Evolutionary conservation across 2,113 vertebrate genomes (phyloP), one percentile per base, ranked within the genome.

Genomic region (Tachysurus vachellii): DNA sequence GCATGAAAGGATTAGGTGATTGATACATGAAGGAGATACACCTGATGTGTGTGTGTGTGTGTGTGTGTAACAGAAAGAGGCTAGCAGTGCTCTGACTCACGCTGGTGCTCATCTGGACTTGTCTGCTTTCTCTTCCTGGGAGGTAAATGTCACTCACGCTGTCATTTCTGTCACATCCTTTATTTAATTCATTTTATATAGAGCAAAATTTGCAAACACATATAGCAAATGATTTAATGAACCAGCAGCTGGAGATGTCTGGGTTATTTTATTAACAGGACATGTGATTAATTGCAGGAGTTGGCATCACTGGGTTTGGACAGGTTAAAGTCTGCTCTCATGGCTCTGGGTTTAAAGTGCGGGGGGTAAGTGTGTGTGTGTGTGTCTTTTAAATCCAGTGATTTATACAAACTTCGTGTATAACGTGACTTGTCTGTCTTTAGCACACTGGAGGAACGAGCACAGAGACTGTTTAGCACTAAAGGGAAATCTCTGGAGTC

Each of bases 101-200:
- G 96, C 98, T 1, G 98, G 98, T 89, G 98, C 98, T 92, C 98
- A 99, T 92, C 92, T 99, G 93, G 98, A 99, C 91, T 96, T 99
- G n/a, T 99, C 98, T 0, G 98, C 98, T 0, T 99, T 99, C 88
- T 99, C 98, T 1, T 99, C 98, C 3, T 99, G 98, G 98, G 98
- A 99, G 96, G 98, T 99, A 93, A 89, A 90, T 4, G 1, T 5
- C 21, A 11, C 19, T 16, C 50, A 17, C 50, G 10, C 16, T 13
- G 14, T 50, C 16, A 17, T 53, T 28, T 56, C 44, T 76, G 2
- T 47, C 44, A 28, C 66, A 75, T 5, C 23, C 31, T 28, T 9
- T 23, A 21, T 31, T 50, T 56, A 23, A 14, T 66, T n/a, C 36
- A 31, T n/a, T 70, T 23, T 19, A 28, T 68, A 6, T 64, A 28